These are phyloP conservation scores for Balaenoptera acutorostrata DNA, from an alignment of 2,113 vertebrate species.

Conservation along the genomic window DNA sequence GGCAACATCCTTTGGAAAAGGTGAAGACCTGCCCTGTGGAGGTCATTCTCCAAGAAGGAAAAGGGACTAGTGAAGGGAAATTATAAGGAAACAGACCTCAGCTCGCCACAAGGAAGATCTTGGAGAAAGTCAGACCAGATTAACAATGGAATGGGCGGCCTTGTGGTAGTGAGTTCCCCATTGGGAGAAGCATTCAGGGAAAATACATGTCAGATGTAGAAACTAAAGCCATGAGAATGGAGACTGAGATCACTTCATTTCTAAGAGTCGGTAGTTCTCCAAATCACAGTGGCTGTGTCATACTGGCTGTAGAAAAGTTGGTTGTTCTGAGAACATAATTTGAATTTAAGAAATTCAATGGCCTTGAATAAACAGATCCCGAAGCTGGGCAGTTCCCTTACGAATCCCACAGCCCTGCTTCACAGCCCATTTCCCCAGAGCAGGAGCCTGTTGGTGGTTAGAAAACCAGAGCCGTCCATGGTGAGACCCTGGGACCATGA, in stretches of 20 bases:
- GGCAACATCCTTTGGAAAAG: background rate
- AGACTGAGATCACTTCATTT: background rate
- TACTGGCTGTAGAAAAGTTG: background rate
- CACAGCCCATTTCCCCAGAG: background rate
- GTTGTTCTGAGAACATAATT: slow-evolving; percentile 5
- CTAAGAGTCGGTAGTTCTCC: background rate
- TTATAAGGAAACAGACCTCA: background rate
- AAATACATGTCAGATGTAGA: background rate
- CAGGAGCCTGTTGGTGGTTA: background rate
- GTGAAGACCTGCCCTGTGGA: background rate
- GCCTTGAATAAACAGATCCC: background rate
- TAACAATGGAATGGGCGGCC: background rate
- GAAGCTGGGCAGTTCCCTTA: background rate
- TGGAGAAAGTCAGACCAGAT: background rate
- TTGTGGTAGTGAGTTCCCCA: background rate
- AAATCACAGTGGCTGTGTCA: background rate
- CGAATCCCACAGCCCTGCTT: background rate
- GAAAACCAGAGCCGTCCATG: background rate
- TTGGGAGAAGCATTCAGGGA: background rate
- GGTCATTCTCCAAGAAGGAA: background rate
- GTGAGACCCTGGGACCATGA: background rate
- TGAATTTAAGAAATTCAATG: slow-evolving; percentile 1
- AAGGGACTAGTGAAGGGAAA: background rate
- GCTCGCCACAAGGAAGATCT: background rate
- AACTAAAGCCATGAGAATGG: background rate